phyloP scores from a whole-genome alignment of 2,113 vertebrate genomes.

The Gobiocypris rarus region DNA sequence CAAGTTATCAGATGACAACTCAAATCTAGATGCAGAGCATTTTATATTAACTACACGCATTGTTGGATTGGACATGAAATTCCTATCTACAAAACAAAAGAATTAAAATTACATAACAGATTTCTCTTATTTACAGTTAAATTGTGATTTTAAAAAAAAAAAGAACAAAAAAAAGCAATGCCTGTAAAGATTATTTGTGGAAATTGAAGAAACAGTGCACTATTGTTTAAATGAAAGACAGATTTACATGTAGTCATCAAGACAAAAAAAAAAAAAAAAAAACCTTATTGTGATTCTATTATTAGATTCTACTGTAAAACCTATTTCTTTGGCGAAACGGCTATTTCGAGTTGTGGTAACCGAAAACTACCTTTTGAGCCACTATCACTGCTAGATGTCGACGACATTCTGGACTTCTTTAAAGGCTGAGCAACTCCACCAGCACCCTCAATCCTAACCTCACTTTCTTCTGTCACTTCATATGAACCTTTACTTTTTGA shows the following conservation, averaged over 20 bases:
- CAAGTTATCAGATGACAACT: slow-evolving; percentile 61
- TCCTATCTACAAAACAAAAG: slow-evolving; percentile 79
- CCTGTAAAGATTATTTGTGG: slow-evolving; percentile 37
- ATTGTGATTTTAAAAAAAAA: slow-evolving; percentile 64
- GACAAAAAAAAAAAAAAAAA: not conserved
- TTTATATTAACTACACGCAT: slow-evolving; percentile 59
- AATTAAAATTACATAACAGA: slow-evolving; percentile 78
- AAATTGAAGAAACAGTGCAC: slow-evolving; percentile 41
- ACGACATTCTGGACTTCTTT: slow-evolving; percentile 83
- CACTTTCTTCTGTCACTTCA: slow-evolving; percentile 87
- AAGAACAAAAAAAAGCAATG: slow-evolving; percentile 67
- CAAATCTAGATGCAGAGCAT: slow-evolving; percentile 30
- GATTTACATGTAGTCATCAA: slow-evolving; percentile 28
- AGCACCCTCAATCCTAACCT: slow-evolving; percentile 68
- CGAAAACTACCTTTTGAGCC: slow-evolving; percentile 78
- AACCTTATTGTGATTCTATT: slow-evolving; percentile 2
- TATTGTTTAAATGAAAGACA: slow-evolving; percentile 52
- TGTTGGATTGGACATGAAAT: slow-evolving; percentile 72
- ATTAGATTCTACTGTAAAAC: slow-evolving; percentile 54
- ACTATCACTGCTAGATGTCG: slow-evolving; percentile 88
- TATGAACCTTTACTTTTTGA: slow-evolving; percentile 91
- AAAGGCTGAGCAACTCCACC: slow-evolving; percentile 72
- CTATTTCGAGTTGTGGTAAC: slow-evolving; percentile 79
- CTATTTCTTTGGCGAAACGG: slow-evolving; percentile 84
- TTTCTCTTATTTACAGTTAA: slow-evolving; percentile 81